Conservation (phyloP, 2,113 vertebrate genomes). For the Onychorhynchus coronatus region DNA sequence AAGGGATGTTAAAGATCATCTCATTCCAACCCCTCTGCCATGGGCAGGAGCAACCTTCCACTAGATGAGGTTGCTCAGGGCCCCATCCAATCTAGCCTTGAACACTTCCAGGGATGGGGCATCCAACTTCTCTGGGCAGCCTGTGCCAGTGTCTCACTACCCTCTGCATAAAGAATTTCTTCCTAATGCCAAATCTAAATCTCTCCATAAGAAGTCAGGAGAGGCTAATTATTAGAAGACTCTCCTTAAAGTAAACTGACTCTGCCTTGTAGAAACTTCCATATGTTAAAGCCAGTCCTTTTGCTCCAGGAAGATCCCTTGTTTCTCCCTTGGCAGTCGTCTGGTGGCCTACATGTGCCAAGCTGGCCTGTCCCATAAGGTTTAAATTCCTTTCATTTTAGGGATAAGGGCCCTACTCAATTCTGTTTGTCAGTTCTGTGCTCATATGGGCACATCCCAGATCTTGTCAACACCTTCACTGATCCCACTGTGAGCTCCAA, state of each 20-base stretch:
- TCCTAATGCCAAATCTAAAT: not conserved
- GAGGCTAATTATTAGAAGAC: not conserved
- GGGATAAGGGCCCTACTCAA: not conserved
- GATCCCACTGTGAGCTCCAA: not conserved
- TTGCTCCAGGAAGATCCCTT: not conserved
- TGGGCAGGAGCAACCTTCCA: not conserved
- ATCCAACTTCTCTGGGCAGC: not conserved
- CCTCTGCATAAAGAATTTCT: not conserved
- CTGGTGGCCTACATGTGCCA: fast-evolving
- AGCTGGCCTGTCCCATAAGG: not conserved
- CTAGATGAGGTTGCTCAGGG: not conserved
- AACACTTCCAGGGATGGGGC: not conserved
- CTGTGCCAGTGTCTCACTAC: not conserved
- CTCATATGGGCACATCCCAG: not conserved
- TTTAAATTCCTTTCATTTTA: not conserved
- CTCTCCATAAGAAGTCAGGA: not conserved
- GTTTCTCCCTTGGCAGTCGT: not conserved
- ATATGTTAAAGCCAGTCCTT: not conserved
- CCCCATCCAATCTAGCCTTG: not conserved
- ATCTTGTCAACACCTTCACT: not conserved
- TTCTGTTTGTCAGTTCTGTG: not conserved
- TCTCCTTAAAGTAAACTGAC: not conserved
- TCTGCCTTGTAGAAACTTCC: not conserved
- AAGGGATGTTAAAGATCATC: not conserved
- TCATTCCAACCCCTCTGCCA: not conserved